A percentile compares a stretch with the other conserved stretches of the same genome.
These are phyloP conservation scores for Littorina saxatilis DNA, from an alignment of 1,140 invertebrate genomes.

Conservation along the genomic window DNA sequence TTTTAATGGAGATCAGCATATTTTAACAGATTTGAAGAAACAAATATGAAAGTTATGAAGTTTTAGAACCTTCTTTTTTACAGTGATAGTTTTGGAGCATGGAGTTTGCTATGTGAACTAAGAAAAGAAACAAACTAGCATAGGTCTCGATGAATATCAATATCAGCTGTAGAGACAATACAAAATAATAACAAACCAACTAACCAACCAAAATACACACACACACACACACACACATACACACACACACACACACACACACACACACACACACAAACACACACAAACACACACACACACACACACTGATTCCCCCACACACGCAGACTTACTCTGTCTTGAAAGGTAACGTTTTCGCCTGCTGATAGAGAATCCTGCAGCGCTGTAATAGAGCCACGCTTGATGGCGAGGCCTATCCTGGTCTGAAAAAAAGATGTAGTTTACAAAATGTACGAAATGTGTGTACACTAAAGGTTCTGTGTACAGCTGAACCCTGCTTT, in stretches of 20 bases:
- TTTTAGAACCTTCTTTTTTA: too few species aligned
- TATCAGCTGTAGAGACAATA: too few species aligned
- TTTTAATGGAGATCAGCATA: too few species aligned
- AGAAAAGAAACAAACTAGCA: not conserved
- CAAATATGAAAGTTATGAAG: too few species aligned
- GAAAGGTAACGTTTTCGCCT: conserved; percentile 56
- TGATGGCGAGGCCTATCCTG: conserved; percentile 60
- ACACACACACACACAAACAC: not conserved
- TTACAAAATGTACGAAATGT: too few species aligned
- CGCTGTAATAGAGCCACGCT: conserved; percentile 42
- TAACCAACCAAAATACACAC: not conserved
- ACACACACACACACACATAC: not conserved
- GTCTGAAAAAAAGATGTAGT: conserved; percentile 51
- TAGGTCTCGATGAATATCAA: too few species aligned
- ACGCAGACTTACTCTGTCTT: conserved; percentile 56
- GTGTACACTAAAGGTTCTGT: too few species aligned
- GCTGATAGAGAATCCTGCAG: conserved; percentile 50
- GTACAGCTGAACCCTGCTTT: not conserved
- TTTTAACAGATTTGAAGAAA: too few species aligned
- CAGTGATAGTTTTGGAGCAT: too few species aligned
- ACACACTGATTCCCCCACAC: not conserved
- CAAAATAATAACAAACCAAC: not conserved
- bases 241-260: not conserved
- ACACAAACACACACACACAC: too few species aligned
- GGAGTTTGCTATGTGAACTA: too few species aligned